phyloP scores from a whole-genome alignment of 2,888 invertebrate species.

The Thelaira solivaga region DNA sequence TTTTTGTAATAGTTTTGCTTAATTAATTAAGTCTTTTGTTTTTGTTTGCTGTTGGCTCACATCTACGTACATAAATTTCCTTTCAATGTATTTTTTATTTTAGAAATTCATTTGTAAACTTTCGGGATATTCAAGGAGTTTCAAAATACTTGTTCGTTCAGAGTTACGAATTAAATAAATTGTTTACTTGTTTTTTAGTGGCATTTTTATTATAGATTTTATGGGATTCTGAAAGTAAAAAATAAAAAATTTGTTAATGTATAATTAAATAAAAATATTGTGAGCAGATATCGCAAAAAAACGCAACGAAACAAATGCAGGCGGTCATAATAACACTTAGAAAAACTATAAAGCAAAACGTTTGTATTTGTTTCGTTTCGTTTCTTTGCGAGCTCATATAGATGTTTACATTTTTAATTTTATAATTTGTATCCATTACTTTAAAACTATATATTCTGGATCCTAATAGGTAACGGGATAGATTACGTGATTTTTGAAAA shows the following conservation, averaged over 20 bases:
- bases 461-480: too few species aligned
- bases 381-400: too few species aligned
- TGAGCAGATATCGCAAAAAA: too few species aligned
- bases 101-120: background rate
- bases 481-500: too few species aligned
- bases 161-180: background rate
- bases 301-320: too few species aligned
- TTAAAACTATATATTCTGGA: too few species aligned
- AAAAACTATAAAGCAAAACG: too few species aligned
- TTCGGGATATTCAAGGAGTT: background rate
- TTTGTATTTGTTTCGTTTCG: too few species aligned
- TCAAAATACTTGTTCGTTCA: background rate
- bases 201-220: constrained; percentile 13
- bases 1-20: constrained; percentile 16
- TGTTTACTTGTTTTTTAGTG: background rate
- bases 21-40: constrained; percentile 41
- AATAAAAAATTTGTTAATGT: background rate
- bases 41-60: background rate
- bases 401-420: too few species aligned
- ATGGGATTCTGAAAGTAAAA: constrained; percentile 16
- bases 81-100: constrained; percentile 21
- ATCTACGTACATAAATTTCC: background rate
- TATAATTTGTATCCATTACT: too few species aligned
- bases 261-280: too few species aligned
- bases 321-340: too few species aligned